phyloP scores from a whole-genome alignment of 2,113 vertebrate species.

The Himantopus leucocephalus region DNA sequence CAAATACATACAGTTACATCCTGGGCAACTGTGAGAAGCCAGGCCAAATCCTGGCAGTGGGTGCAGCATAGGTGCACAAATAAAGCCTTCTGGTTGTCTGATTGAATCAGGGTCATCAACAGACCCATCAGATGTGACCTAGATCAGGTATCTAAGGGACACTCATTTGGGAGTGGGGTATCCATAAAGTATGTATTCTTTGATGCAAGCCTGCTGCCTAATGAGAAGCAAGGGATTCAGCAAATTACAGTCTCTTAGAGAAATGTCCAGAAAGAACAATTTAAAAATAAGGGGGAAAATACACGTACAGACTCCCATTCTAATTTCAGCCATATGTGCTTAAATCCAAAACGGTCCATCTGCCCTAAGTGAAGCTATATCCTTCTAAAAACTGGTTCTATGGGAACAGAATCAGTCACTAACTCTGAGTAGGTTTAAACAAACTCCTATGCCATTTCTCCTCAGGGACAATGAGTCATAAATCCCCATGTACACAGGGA shows the following conservation, averaged over 20 bases:
- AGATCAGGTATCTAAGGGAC: conserved; percentile 36
- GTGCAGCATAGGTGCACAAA: conserved; percentile 25
- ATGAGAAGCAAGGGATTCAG: conserved; percentile 15
- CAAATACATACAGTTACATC: neutral
- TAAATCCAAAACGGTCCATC: neutral
- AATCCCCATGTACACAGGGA: conserved; percentile 28
- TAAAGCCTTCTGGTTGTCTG: conserved; percentile 60
- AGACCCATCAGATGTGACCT: conserved; percentile 38
- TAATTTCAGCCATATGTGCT: conserved; percentile 10
- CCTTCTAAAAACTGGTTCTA: conserved; percentile 30
- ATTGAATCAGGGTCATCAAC: conserved; percentile 49
- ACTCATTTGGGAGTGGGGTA: neutral
- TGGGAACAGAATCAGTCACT: conserved; percentile 37
- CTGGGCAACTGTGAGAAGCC: neutral
- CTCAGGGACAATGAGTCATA: conserved; percentile 56
- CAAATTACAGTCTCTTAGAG: neutral
- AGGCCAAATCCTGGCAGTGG: conserved; percentile 7
- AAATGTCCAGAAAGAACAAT: conserved; percentile 12
- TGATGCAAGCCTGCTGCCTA: conserved; percentile 6
- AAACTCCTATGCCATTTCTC: conserved; percentile 44
- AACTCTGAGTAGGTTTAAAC: conserved; percentile 35
- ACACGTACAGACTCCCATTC: neutral
- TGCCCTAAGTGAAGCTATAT: neutral
- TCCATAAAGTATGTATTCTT: conserved; percentile 34
- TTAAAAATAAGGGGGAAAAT: neutral